A percentile compares a stretch with the other conserved stretches of the same genome.
Evolutionary conservation across 2,113 vertebrate genomes (phyloP).

Genomic region (Tursiops truncatus): DNA sequence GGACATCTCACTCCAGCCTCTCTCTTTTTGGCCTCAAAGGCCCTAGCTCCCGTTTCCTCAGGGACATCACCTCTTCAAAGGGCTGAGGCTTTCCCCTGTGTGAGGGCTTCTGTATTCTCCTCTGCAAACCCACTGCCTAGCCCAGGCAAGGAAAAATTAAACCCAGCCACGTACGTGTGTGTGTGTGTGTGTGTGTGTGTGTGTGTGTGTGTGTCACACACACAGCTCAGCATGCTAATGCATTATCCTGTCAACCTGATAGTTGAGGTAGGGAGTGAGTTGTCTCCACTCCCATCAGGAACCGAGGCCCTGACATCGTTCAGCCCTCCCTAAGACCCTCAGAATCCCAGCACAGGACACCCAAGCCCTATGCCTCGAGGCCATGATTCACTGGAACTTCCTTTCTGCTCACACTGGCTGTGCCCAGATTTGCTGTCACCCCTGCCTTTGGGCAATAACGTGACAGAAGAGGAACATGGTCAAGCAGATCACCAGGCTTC

Average conservation of each 20-base stretch:
- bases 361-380: fast-evolving
- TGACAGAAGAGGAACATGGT: background rate
- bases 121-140: background rate
- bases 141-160: background rate
- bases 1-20: background rate
- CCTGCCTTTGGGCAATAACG: background rate
- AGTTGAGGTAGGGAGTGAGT: background rate
- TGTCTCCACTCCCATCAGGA: background rate
- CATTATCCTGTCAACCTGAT: background rate
- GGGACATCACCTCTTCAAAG: background rate
- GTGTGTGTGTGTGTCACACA: background rate
- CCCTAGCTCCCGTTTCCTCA: background rate
- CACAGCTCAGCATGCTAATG: background rate
- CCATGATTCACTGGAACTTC: background rate
- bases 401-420: background rate
- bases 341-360: background rate
- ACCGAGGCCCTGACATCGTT: fast-evolving
- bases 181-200: too few species aligned
- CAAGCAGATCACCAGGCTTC: background rate
- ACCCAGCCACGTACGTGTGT: background rate
- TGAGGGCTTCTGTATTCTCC: background rate
- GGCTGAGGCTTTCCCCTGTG: too few species aligned
- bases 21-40: background rate
- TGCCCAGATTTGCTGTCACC: background rate
- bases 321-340: background rate